Conservation (phyloP, 1,140 invertebrate species). For the Meteorus sp. region DNA sequence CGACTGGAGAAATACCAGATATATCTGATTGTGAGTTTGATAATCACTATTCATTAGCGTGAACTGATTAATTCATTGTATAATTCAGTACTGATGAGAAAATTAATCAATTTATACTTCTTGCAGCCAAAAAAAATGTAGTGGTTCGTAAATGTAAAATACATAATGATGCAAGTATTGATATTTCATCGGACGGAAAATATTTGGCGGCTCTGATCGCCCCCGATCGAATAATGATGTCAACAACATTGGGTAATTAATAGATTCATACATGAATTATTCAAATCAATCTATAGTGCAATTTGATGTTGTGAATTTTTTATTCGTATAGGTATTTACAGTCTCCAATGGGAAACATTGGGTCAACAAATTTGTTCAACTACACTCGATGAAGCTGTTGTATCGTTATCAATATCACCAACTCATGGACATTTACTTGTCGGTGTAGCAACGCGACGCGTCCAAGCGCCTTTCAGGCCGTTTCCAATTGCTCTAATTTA, state of each 20-base stretch:
- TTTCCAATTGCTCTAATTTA: conserved; percentile 71
- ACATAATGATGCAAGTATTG: conserved; percentile 85
- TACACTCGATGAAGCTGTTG: conserved; percentile 74
- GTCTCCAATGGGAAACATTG: conserved; percentile 71
- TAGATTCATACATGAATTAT: not conserved
- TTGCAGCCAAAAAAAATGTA: conserved; percentile 73
- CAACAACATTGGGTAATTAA: conserved; percentile 67
- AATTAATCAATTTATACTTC: conserved; percentile 15
- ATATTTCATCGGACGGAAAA: conserved; percentile 79
- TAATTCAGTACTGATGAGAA: not conserved
- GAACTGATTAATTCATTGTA: conserved; percentile 12
- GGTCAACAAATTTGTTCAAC: conserved; percentile 78
- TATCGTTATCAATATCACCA: conserved; percentile 82
- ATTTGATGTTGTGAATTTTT: conserved; percentile 4
- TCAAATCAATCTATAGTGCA: not conserved
- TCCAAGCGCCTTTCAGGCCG: conserved; percentile 54
- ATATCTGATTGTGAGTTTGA: conserved; percentile 69
- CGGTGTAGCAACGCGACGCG: conserved; percentile 71
- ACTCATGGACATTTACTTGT: conserved; percentile 76
- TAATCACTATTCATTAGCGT: conserved; percentile 6
- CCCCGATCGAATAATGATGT: conserved; percentile 65
- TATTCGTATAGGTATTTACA: conserved; percentile 71
- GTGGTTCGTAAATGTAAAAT: conserved; percentile 82
- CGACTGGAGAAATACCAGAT: conserved; percentile 70
- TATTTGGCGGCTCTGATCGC: conserved; percentile 76